These are phyloP conservation scores for Buceros bicornis DNA, from an alignment of 2,797 vertebrate species.

Conservation along the genomic window DNA sequence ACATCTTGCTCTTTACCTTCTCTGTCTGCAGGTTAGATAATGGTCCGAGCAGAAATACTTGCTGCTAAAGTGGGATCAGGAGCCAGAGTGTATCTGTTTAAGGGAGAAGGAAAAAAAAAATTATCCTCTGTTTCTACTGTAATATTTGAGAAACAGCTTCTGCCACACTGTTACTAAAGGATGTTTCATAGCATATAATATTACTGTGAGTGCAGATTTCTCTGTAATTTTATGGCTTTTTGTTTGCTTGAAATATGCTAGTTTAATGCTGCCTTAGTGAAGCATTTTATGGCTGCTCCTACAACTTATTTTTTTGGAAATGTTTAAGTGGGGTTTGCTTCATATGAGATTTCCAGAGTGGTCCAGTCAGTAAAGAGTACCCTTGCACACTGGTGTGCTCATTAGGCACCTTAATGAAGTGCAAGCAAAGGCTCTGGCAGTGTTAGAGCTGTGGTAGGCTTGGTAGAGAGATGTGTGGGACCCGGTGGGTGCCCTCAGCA, in stretches of 20 bases:
- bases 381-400: neutral
- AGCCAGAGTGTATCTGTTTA: neutral
- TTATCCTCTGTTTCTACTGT: neutral
- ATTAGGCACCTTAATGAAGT: conserved; percentile 17
- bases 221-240: neutral
- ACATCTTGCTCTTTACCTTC: neutral
- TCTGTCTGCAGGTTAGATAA: neutral
- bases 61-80: neutral
- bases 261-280: neutral
- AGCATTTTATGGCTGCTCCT: neutral
- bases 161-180: neutral
- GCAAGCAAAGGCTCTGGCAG: neutral
- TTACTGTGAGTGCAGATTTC: neutral
- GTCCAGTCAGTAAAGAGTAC: neutral
- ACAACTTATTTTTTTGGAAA: neutral
- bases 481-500: neutral
- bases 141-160: neutral
- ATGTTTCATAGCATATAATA: neutral
- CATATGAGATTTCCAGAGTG: neutral
- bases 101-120: neutral
- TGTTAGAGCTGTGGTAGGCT: neutral
- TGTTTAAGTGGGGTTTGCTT: neutral
- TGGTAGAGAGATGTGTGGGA: neutral
- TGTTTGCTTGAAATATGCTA: neutral
- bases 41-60: neutral